Conservation (phyloP, 2,797 vertebrate genomes). For the Trachurus trachurus region DNA sequence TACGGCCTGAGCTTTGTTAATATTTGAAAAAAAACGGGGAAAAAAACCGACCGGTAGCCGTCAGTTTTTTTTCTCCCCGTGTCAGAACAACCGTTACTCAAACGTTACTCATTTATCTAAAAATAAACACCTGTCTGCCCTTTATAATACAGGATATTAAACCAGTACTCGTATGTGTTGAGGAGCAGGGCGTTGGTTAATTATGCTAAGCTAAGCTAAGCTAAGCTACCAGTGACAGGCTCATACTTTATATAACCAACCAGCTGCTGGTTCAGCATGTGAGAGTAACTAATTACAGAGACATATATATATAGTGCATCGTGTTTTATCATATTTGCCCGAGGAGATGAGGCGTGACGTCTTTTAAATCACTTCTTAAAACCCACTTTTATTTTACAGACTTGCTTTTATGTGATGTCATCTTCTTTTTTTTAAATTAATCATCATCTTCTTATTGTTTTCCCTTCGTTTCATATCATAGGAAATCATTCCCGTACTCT, state of each 20-base stretch:
- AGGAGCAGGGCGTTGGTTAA: not conserved
- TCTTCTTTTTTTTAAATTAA: too few relatives aligned
- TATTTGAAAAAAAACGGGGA: not conserved
- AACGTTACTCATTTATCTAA: not conserved
- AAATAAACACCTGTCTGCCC: not conserved
- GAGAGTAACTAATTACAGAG: too few relatives aligned
- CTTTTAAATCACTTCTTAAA: too few relatives aligned
- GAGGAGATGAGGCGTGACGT: too few relatives aligned
- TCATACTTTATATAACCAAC: not conserved
- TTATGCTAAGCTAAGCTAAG: not conserved
- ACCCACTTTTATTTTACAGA: too few relatives aligned
- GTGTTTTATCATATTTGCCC: too few relatives aligned
- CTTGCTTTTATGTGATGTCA: too few relatives aligned
- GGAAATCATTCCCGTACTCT: too few relatives aligned
- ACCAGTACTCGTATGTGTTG: not conserved
- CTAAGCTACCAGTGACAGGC: not conserved
- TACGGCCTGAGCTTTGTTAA: fast-evolving
- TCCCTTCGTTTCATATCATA: too few relatives aligned
- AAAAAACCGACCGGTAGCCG: not conserved
- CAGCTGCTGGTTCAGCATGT: too few relatives aligned
- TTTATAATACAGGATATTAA: not conserved
- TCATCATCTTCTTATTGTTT: too few relatives aligned
- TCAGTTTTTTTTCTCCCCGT: slow-evolving; percentile 12
- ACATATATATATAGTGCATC: too few relatives aligned
- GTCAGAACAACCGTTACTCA: not conserved